Evolutionary conservation across 1,140 invertebrate species (phyloP).

Genomic region (Neoseiulus cucumeris): DNA sequence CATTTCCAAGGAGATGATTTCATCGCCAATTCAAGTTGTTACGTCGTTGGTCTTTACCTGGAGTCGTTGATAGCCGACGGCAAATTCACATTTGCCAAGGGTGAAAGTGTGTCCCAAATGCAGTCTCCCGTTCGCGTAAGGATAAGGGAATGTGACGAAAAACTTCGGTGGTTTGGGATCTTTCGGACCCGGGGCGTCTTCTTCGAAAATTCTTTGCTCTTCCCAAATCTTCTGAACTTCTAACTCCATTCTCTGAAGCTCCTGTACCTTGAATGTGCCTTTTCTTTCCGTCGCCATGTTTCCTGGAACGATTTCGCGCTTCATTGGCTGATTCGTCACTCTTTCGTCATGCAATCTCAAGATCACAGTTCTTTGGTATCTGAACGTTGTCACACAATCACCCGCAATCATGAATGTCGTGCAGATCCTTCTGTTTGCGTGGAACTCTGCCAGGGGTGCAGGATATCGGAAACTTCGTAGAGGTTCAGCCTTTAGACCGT

Average conservation of each 20-base stretch:
- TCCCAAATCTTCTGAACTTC: slow-evolving; percentile 66
- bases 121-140: slow-evolving; percentile 96
- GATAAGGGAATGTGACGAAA: slow-evolving; percentile 86
- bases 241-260: slow-evolving; percentile 61
- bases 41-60: slow-evolving; percentile 25
- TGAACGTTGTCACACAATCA: no score
- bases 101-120: slow-evolving; percentile 97
- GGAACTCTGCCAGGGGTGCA: no score
- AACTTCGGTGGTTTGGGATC: slow-evolving; percentile 51
- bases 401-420: no score
- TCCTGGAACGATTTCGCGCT: no score
- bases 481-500: no score
- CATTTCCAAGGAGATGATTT: no score
- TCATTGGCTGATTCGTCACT: no score
- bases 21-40: no score
- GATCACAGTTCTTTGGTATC: no score
- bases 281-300: slow-evolving; percentile 42
- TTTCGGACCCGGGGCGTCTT: slow-evolving; percentile 18
- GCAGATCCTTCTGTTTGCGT: no score
- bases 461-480: no score
- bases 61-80: slow-evolving; percentile 65
- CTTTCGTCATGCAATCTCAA: no score
- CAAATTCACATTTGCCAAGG: slow-evolving; percentile 93
- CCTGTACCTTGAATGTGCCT: slow-evolving; percentile 76
- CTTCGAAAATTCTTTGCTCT: slow-evolving; percentile 42